Evolutionary conservation across 2,888 invertebrate genomes (phyloP).

Genomic region (Darwinula stevensoni): DNA sequence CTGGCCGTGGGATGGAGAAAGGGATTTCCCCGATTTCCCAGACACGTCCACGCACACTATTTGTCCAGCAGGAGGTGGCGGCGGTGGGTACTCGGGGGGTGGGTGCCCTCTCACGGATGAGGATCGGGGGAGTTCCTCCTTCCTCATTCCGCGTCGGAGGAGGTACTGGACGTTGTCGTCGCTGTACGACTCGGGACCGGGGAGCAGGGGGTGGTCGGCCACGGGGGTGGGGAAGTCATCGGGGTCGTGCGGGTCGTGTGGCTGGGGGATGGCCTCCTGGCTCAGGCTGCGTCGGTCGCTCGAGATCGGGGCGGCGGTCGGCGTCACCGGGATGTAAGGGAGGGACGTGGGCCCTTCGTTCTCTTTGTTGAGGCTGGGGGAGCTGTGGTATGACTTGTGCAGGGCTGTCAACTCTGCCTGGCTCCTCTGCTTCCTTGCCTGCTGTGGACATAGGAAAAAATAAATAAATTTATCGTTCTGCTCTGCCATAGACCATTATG

Average conservation of each 20-base stretch:
- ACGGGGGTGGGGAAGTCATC: too few species aligned
- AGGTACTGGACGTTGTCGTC: background rate
- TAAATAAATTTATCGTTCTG: too few species aligned
- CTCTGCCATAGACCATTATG: too few species aligned
- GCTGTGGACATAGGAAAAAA: conserved; percentile 11
- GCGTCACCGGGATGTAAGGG: background rate
- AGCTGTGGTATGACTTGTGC: conserved; percentile 57
- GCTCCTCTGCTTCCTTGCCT: conserved; percentile 11
- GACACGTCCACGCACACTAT: too few species aligned
- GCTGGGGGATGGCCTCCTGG: background rate
- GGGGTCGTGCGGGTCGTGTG: too few species aligned
- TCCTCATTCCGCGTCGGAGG: conserved; percentile 6
- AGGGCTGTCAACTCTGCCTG: conserved; percentile 17
- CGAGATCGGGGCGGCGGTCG: background rate
- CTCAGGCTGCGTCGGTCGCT: background rate
- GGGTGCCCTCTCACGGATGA: conserved; percentile 24
- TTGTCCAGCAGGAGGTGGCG: conserved; percentile 37
- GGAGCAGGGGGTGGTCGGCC: background rate
- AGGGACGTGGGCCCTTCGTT: background rate
- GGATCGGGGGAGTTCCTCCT: too few species aligned
- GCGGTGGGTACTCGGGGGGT: conserved; percentile 52
- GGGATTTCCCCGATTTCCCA: too few species aligned
- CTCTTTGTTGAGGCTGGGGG: conserved; percentile 33
- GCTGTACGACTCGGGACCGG: background rate
- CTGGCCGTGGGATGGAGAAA: too few species aligned